Evolutionary conservation across 2,113 vertebrate genomes (phyloP).

Genomic region (Epinephelus fuscoguttatus): DNA sequence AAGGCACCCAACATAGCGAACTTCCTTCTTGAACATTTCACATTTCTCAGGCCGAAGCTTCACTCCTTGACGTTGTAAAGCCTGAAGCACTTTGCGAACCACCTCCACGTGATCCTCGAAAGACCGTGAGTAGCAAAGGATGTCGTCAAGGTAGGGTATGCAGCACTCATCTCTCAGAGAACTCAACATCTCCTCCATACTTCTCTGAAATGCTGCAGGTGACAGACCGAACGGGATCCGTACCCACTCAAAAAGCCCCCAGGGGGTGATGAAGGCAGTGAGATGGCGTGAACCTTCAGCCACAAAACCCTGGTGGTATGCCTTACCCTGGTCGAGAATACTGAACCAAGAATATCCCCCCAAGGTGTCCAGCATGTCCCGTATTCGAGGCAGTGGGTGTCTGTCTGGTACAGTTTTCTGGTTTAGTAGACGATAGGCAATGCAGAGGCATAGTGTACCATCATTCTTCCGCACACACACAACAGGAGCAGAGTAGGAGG

Average conservation of each 20-base stretch:
- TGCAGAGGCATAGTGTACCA: background rate
- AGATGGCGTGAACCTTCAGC: background rate
- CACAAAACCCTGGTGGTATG: conserved; percentile 5
- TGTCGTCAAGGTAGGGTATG: background rate
- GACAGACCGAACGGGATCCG: background rate
- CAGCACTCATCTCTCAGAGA: background rate
- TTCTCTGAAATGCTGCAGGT: background rate
- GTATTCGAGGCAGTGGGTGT: background rate
- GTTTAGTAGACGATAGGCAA: background rate
- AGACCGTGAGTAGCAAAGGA: background rate
- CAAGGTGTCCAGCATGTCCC: background rate
- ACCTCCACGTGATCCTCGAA: background rate
- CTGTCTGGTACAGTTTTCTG: background rate
- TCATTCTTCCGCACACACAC: background rate
- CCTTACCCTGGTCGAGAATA: conserved; percentile 1
- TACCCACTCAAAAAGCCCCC: background rate
- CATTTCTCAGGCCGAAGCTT: too few species aligned
- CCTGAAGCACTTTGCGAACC: background rate
- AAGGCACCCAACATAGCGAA: too few species aligned
- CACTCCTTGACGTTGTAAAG: background rate
- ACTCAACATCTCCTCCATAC: background rate
- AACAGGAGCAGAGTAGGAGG: background rate
- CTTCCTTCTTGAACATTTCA: too few species aligned
- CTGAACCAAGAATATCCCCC: background rate
- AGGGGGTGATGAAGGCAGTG: background rate